Evolutionary conservation across 2,888 invertebrate species (phyloP), one percentile per base, ranked within the genome.

Genomic region (Cephonodes hylas): DNA sequence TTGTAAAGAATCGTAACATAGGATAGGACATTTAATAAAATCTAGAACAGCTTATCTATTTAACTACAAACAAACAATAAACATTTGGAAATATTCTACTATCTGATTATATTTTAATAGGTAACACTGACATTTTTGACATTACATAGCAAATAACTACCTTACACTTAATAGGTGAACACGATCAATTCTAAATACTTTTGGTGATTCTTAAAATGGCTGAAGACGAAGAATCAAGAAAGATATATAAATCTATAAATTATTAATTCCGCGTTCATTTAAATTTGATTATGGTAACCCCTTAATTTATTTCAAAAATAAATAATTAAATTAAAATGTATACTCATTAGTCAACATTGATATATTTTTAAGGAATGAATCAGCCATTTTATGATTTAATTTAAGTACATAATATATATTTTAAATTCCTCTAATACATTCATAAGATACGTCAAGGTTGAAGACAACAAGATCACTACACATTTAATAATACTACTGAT

Each of bases 401-500:
- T 5, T n/a, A n/a, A 8, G 34, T 34, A 34, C 13, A 13, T 34
- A 13, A 13, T 13, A 34, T 10, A 13, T 34, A 13, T 3, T 58
- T 42, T 58, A 44, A 31, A 59, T 23, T 64, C 53, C 18, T 31
- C 53, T 53, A 53, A 53, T 44, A 44, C 31, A 31, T 53, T 31
- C 31, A 53, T 53, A 18, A 13, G 31, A 27, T 18, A 18, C 53
- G 10, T 48, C 0, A 10, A 15, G 7, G 6, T 15, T 27, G 7
- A 38, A 38, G 10, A 31, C 31, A 31, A 31, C 5, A 31, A 31
- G 1, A 38, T n/a, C 3, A 4, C 38, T 38, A 38, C 38, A 34
- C 34, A 34, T 34, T 34, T 34, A 34, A 13, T 6, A n/a, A 27
- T 48, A 48, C 18, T 15, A 27, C 67, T 67, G 56, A 66, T 63